Evolutionary conservation across 2,113 vertebrate genomes (phyloP).

Genomic region (Mustelus asterias): DNA sequence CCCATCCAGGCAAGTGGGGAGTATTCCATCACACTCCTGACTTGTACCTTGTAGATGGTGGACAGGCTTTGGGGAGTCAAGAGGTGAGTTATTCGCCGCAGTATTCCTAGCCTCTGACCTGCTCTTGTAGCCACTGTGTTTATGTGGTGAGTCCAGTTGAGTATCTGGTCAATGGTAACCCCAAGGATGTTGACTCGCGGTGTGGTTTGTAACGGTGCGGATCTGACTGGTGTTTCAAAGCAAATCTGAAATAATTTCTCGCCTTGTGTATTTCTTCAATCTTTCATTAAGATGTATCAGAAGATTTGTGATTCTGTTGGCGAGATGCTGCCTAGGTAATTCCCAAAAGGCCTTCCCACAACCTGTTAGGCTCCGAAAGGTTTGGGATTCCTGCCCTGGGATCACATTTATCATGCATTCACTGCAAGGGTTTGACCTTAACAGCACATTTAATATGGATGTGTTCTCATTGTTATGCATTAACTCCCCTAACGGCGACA

Average conservation of each 20-base stretch:
- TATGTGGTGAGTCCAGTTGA: too few relatives aligned
- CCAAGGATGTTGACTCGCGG: too few relatives aligned
- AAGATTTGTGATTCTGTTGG: not conserved
- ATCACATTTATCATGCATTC: not conserved
- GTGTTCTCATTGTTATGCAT: not conserved
- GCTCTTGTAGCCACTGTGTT: too few relatives aligned
- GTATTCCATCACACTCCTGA: too few relatives aligned
- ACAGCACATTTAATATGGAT: not conserved
- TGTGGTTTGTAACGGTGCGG: not conserved
- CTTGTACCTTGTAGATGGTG: too few relatives aligned
- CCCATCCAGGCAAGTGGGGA: too few relatives aligned
- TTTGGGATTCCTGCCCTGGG: not conserved
- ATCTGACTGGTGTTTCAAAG: not conserved
- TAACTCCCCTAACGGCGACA: not conserved
- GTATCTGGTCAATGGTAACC: too few relatives aligned
- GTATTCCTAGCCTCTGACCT: too few relatives aligned
- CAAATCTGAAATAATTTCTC: not conserved
- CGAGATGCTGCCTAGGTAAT: not conserved
- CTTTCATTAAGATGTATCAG: not conserved
- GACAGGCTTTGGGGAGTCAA: too few relatives aligned
- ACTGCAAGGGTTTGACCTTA: not conserved
- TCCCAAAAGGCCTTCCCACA: not conserved
- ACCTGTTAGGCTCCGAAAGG: not conserved
- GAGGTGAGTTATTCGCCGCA: too few relatives aligned
- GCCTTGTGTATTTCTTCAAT: not conserved